Evolutionary conservation across 2,113 vertebrate species (phyloP), one percentile per base, ranked within the genome.

Genomic region (Engraulis encrasicolus): DNA sequence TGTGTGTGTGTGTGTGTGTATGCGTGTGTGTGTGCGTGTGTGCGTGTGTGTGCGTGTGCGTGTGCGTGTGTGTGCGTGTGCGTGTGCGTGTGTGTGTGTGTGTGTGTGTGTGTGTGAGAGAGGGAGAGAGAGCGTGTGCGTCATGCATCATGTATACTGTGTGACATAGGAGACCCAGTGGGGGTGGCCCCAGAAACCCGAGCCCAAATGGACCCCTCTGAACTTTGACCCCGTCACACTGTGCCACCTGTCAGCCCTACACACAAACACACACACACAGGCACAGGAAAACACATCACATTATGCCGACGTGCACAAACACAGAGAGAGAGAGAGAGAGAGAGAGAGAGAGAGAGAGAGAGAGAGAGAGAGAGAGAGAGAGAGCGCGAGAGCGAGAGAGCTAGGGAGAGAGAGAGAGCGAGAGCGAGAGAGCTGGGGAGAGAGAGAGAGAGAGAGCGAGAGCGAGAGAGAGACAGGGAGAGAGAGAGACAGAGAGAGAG

Each of bases 161-260:
- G 15, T 84, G 9, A 80, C 85, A 88, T 84, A 87, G 84, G 77
- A 87, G 78, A 78, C 58, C 78, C 87, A 87, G 86, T 88, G 91
- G 89, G 89, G 87, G 87, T 78, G 83, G 58, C 58, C 58, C 58
- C 58, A 66, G 23, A n/a, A 66, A 90, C 82, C 88, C 88, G 90
- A 89, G 93, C 92, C 81, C 90, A 91, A 92, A 88, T 90, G 89
- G 92, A 90, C 91, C 85, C 80, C 86, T 52, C 49, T 2, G 66
- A 88, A 82, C 88, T 85, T 78, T 84, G 86, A 93, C 84, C 92
- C 86, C 87, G 93, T 93, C 79, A 88, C 91, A 91, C 58, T 12
- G 58, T 66, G 58, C 58, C 58, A 88, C 81, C 85, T 89, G 85
- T 85, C 89, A 90, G 82, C 87, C 27, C 58, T n/a, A 66, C 58